phyloP scores from a whole-genome alignment of 2,888 invertebrate species.

The Agrotis ipsilon region DNA sequence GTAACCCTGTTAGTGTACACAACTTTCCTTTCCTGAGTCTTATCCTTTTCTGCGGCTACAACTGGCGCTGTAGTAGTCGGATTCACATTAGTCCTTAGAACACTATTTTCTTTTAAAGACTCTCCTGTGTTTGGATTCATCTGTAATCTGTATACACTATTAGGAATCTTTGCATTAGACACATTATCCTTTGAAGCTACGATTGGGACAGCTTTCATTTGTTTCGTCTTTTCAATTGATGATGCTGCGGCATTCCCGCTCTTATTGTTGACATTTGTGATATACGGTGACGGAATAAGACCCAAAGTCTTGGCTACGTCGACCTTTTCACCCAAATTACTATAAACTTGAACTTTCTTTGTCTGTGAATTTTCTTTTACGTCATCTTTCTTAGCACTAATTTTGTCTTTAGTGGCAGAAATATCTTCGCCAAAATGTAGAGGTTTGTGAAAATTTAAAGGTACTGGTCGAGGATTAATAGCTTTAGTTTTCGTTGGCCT shows the following conservation, averaged over 20 bases:
- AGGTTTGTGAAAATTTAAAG: slow-evolving; percentile 2
- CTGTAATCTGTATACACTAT: slow-evolving; percentile 2
- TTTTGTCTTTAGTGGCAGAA: slow-evolving; percentile 24
- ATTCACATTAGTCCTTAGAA: slow-evolving; percentile 18
- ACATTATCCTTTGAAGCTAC: slow-evolving; percentile 18
- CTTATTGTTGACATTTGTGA: not conserved
- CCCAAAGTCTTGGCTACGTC: slow-evolving; percentile 26
- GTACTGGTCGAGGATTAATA: slow-evolving; percentile 14
- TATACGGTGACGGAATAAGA: slow-evolving; percentile 35
- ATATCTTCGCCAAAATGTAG: not conserved
- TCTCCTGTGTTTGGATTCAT: slow-evolving; percentile 36
- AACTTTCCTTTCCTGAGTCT: not conserved
- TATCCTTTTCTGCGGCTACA: not conserved
- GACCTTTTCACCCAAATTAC: slow-evolving; percentile 13
- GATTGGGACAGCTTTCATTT: slow-evolving; percentile 9
- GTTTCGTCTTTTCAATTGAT: slow-evolving; percentile 12
- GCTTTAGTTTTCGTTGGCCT: slow-evolving; percentile 21
- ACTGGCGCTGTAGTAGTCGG: not conserved
- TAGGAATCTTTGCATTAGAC: slow-evolving; percentile 17
- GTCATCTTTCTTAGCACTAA: slow-evolving; percentile 17
- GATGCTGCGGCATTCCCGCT: too few species aligned
- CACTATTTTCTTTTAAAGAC: not conserved
- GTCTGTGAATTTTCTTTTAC: not conserved
- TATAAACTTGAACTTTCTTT: not conserved
- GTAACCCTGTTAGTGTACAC: slow-evolving; percentile 9